Evolutionary conservation across 2,113 vertebrate genomes (phyloP).

Genomic region (Piaya cayana): DNA sequence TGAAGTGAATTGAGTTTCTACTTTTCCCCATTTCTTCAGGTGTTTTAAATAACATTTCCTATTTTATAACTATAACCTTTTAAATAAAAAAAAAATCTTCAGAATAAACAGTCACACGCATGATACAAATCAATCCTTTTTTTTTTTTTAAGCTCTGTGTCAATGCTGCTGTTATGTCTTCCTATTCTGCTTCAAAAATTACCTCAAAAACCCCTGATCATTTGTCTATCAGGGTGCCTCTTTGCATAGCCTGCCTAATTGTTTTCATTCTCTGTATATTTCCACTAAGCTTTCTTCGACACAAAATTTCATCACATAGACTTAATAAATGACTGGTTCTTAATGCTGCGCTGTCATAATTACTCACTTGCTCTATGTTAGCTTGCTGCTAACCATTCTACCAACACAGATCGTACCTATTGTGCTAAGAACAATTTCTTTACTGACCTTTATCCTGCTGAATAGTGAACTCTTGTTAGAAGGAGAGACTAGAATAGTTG

Average conservation of each 20-base stretch:
- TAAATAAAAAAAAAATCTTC: not conserved
- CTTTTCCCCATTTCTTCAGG: not conserved
- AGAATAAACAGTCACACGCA: accelerated
- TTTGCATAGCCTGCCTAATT: accelerated
- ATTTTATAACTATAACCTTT: not conserved
- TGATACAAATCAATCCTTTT: not conserved
- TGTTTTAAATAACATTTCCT: not conserved
- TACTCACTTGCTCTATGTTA: not conserved
- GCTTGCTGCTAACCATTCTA: not conserved
- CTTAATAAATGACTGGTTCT: not conserved
- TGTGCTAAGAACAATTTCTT: not conserved
- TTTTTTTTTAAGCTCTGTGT: not conserved
- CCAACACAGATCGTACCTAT: accelerated
- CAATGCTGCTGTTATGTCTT: not conserved
- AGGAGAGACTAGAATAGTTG: not conserved
- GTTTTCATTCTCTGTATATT: accelerated
- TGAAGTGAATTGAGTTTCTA: not conserved
- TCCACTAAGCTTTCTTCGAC: not conserved
- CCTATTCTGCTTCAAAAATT: not conserved
- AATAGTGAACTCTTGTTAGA: not conserved
- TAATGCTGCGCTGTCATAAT: accelerated
- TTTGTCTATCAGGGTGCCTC: not conserved
- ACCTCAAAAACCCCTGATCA: not conserved
- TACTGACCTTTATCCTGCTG: not conserved
- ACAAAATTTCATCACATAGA: not conserved